Base-by-base conservation (phyloP, 1,140 invertebrate genomes). In the Lineus longissimus region DNA sequence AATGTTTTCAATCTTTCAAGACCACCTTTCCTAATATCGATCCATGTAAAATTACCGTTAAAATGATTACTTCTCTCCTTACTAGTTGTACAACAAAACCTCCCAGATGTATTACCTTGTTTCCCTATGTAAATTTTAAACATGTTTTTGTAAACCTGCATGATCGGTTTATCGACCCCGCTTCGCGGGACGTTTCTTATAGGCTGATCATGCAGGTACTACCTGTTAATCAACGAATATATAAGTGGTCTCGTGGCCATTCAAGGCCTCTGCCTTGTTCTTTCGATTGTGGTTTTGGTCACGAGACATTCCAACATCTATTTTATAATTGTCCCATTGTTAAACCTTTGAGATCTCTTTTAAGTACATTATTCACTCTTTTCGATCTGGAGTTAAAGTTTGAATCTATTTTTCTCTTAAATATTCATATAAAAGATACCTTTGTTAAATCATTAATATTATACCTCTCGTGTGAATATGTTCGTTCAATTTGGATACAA, bases 51-150 rank as follows among this genome's bases (percentile, higher is more conserved):
- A 15, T n/a, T 11, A 17, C 19, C 6, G 40, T 36, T 6, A 55
- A 63, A 17, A 15, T 11, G 22, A 56, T 56, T 57, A 56, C 55
- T 56, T 2, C 1, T 15, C 19, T 63, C 2, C 40, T 63, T 29
- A 17, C 41, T 17, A 56, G 13, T 40, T 25, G n/a, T 19, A 19
- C 13, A 2, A 13, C 22, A 0, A 43, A 15, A 19, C n/a, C 23
- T 17, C 19, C 51, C n/a, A 17, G n/a, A 22, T n/a, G 25, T 25
- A 13, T 22, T 11, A 23, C 19, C 1, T 22, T 63, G 17, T 57
- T 56, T 41, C 54, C 61, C 1, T 19, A 11, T 43, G 36, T 63
- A 56, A 13, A 55, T 40, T 63, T 63, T 57, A 40, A 33, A 19
- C 11, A 11, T 1, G 41, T 22, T 27, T 63, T 33, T 33, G 19